phyloP scores from a whole-genome alignment of 2,113 vertebrate genomes.

The Syrrhaptes paradoxus region DNA sequence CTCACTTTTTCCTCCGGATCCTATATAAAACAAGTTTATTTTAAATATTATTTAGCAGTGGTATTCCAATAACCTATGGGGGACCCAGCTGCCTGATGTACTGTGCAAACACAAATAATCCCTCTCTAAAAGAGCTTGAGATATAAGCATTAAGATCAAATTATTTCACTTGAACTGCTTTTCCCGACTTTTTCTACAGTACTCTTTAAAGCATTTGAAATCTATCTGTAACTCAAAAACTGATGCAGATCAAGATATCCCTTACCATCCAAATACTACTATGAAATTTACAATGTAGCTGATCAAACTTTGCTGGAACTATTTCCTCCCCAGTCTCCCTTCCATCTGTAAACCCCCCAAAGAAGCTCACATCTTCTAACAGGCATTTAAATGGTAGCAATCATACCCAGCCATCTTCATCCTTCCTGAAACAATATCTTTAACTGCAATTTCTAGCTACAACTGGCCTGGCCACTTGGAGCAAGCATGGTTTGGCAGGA shows the following conservation, averaged over 20 bases:
- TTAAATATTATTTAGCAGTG: background rate
- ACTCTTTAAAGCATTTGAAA: background rate
- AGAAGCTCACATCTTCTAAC: background rate
- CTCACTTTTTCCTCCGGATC: slow-evolving; percentile 82
- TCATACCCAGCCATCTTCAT: background rate
- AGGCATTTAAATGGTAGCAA: background rate
- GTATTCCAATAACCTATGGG: background rate
- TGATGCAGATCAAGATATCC: background rate
- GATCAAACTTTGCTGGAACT: background rate
- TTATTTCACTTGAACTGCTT: background rate
- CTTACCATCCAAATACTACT: background rate
- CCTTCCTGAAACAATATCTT: background rate
- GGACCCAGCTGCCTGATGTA: background rate
- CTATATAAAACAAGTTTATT: slow-evolving; percentile 55
- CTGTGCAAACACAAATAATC: background rate
- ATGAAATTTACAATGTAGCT: background rate
- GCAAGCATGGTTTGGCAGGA: background rate
- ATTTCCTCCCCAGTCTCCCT: background rate
- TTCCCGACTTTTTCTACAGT: background rate
- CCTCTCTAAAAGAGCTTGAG: background rate
- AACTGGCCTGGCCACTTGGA: background rate
- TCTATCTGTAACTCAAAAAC: background rate
- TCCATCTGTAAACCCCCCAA: background rate
- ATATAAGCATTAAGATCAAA: background rate
- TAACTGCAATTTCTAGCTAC: background rate